phyloP scores from a whole-genome alignment of 1,140 invertebrate genomes.

The Portunus trituberculatus region DNA sequence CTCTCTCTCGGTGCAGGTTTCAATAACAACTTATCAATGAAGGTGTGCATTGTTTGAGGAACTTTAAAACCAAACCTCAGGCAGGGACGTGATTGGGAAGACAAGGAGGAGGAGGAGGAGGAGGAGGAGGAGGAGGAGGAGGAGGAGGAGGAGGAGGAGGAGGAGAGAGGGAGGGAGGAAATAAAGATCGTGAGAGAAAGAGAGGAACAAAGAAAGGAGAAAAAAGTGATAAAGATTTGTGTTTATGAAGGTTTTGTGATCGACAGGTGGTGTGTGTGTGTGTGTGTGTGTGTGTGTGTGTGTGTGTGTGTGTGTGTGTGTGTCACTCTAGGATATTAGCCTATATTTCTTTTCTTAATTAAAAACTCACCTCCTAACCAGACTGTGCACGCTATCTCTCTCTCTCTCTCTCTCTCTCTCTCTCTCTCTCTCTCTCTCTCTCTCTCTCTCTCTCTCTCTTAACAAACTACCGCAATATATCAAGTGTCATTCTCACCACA shows the following conservation, averaged over 20 bases:
- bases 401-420: conserved; percentile 18
- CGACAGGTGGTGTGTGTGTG: not conserved
- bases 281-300: conserved; percentile 34
- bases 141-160: too few relatives aligned
- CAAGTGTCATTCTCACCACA: too few relatives aligned
- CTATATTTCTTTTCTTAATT: not conserved
- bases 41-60: not conserved
- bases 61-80: not conserved
- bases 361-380: not conserved
- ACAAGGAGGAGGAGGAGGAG: not conserved
- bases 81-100: not conserved
- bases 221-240: too few relatives aligned
- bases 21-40: conserved; percentile 3
- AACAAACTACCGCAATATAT: too few relatives aligned
- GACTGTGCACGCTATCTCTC: not conserved
- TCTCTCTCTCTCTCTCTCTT: not conserved
- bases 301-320: conserved; percentile 24
- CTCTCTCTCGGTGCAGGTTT: not conserved
- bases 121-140: not conserved
- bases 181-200: not conserved
- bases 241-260: not conserved
- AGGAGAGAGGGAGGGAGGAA: not conserved
- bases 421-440: not conserved
- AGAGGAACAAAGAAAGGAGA: not conserved
- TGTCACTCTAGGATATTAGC: not conserved